A percentile compares a stretch with the other conserved stretches of the same genome.
Conservation (phyloP, 2,888 invertebrate species). For the Craniophora ligustri region DNA sequence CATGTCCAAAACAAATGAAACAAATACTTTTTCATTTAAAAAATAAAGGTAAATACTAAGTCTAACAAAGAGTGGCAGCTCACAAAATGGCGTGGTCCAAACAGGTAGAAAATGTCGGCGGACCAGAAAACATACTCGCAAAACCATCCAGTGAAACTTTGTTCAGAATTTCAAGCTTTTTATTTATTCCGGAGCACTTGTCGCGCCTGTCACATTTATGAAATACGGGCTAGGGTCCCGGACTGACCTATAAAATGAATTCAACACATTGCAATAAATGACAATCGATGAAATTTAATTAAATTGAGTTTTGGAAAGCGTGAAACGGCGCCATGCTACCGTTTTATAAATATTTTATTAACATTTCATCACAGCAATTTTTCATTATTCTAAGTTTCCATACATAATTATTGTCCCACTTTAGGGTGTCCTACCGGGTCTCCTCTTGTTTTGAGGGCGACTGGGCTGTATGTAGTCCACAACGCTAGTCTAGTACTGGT, state of each 20-base stretch:
- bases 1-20: neutral
- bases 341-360: constrained; percentile 32
- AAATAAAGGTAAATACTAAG: constrained; percentile 2
- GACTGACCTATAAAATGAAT: constrained; percentile 6
- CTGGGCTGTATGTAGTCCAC: no score
- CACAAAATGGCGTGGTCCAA: constrained; percentile 15
- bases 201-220: constrained; percentile 30
- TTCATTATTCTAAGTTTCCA: constrained; percentile 26
- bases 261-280: constrained; percentile 12
- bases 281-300: constrained; percentile 18
- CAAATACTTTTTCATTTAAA: neutral
- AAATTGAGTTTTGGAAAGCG: constrained; percentile 11
- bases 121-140: constrained; percentile 29
- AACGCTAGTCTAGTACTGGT: no score
- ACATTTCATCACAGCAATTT: constrained; percentile 20
- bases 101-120: constrained; percentile 18
- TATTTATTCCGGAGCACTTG: constrained; percentile 35
- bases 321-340: constrained; percentile 5
- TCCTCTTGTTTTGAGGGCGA: no score
- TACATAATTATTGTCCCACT: no score
- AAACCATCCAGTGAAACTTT: constrained; percentile 27
- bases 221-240: constrained; percentile 12
- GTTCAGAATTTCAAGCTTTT: constrained; percentile 30
- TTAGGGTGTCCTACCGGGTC: no score
- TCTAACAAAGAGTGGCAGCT: neutral